Evolutionary conservation across 2,888 invertebrate genomes (phyloP), one percentile per base, ranked within the genome.

Genomic region (Brachypterus glaber): DNA sequence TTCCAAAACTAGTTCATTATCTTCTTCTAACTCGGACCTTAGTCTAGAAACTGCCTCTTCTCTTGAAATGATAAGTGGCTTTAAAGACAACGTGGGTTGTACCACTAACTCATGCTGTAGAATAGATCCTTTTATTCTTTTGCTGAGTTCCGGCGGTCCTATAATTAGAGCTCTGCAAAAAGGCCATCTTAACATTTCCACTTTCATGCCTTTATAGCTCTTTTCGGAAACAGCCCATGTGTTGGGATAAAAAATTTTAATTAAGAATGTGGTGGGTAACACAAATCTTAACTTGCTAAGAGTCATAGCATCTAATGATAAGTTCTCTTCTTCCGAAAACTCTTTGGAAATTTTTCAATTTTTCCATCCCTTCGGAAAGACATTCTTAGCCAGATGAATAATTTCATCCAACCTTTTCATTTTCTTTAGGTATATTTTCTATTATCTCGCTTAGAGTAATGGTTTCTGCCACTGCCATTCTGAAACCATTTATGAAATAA

Each of bases 41-140:
- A n/a, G n/a, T n/a, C n/a, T n/a, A n/a, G n/a, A n/a, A n/a, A n/a
- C n/a, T n/a, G n/a, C n/a, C n/a, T n/a, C n/a, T n/a, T n/a, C n/a
- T n/a, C n/a, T n/a, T n/a, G n/a, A n/a, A n/a, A n/a, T n/a, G n/a
- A n/a, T n/a, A n/a, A n/a, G n/a, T n/a, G n/a, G n/a, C n/a, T n/a
- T n/a, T n/a, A n/a, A n/a, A n/a, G n/a, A n/a, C n/a, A n/a, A n/a
- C n/a, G n/a, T n/a, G n/a, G n/a, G n/a, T n/a, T n/a, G n/a, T n/a
- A n/a, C n/a, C n/a, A n/a, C n/a, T n/a, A n/a, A n/a, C n/a, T 24
- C 24, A 24, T 24, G 24, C n/a, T 24, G 24, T 24, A 24, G 24
- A 24, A 24, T 24, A 8, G 24, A 24, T 24, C 24, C 24, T 24
- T n/a, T 7, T 8, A 24, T 24, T 24, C n/a, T 24, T 24, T 8